phyloP scores from a whole-genome alignment of 2,113 vertebrate genomes.

The Taurulus bubalis region DNA sequence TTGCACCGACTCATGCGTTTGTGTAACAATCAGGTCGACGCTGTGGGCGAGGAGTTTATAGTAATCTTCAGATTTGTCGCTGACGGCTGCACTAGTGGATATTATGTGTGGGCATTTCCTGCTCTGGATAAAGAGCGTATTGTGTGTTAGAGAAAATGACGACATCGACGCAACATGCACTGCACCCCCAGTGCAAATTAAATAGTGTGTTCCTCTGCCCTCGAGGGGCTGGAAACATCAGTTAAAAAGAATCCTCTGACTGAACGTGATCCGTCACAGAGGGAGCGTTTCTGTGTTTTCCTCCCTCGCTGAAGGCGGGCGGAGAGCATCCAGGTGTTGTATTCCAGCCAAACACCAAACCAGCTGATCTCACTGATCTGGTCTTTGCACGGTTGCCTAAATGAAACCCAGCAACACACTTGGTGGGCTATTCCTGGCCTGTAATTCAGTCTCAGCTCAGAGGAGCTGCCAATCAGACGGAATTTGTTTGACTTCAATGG shows the following conservation, averaged over 20 bases:
- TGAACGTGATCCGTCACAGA: too few relatives aligned
- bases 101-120: constrained; percentile 68
- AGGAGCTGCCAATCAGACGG: constrained; percentile 29
- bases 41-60: constrained; percentile 52
- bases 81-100: constrained; percentile 53
- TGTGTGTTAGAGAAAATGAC: constrained; percentile 68
- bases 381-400: constrained; percentile 36
- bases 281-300: too few relatives aligned
- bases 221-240: constrained; percentile 9
- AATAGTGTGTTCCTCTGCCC: constrained; percentile 57
- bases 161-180: constrained; percentile 55
- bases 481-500: constrained; percentile 32
- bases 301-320: too few relatives aligned
- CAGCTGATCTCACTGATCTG: constrained; percentile 26
- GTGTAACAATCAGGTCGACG: constrained; percentile 50
- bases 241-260: too few relatives aligned
- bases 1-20: constrained; percentile 57
- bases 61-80: constrained; percentile 66
- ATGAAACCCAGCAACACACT: constrained; percentile 1
- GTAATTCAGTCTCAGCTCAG: background rate
- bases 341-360: constrained; percentile 11
- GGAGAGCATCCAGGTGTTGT: background rate
- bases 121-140: constrained; percentile 68
- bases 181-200: constrained; percentile 44
- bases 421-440: background rate